A percentile compares a stretch with the other conserved stretches of the same genome.
Conservation (phyloP, 2,888 invertebrate species). For the Matsumyia berberina region DNA sequence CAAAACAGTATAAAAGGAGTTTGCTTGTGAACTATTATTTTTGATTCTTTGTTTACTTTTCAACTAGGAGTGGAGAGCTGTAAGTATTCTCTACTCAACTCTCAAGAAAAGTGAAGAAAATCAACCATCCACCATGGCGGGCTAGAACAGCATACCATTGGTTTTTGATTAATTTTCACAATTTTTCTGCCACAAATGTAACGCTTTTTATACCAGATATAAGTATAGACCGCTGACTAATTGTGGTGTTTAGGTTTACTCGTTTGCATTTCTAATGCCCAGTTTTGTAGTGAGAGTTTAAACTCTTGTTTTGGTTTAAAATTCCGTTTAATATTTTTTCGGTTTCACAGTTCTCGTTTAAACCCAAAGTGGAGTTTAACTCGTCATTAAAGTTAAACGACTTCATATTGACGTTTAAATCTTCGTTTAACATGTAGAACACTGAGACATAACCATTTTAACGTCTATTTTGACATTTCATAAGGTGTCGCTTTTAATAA, state of each 20-base stretch:
- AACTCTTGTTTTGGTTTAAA: too few relatives aligned
- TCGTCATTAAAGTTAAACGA: too few relatives aligned
- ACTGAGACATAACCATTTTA: too few relatives aligned
- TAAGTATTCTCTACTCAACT: conserved; percentile 21
- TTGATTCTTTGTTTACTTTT: conserved; percentile 30
- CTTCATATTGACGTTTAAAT: too few relatives aligned
- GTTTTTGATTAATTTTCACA: conserved; percentile 61
- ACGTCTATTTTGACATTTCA: too few relatives aligned
- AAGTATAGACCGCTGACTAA: conserved; percentile 82
- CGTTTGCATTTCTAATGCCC: too few relatives aligned
- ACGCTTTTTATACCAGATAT: conserved; percentile 80
- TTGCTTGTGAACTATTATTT: conserved; percentile 6
- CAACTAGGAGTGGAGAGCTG: conserved; percentile 48
- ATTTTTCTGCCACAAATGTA: conserved; percentile 82
- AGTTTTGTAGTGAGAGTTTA: too few relatives aligned
- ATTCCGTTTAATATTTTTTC: too few relatives aligned
- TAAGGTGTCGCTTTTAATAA: too few relatives aligned
- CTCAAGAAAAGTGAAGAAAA: conserved; percentile 54
- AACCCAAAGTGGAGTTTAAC: too few relatives aligned
- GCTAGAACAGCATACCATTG: conserved; percentile 80
- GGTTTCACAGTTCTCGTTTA: too few relatives aligned
- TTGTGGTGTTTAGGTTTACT: conserved; percentile 72
- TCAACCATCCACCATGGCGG: conserved; percentile 61
- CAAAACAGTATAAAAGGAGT: conserved; percentile 1
- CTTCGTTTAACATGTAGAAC: too few relatives aligned